Base-by-base conservation (phyloP, 2,113 vertebrate species). In the Riparia riparia region DNA sequence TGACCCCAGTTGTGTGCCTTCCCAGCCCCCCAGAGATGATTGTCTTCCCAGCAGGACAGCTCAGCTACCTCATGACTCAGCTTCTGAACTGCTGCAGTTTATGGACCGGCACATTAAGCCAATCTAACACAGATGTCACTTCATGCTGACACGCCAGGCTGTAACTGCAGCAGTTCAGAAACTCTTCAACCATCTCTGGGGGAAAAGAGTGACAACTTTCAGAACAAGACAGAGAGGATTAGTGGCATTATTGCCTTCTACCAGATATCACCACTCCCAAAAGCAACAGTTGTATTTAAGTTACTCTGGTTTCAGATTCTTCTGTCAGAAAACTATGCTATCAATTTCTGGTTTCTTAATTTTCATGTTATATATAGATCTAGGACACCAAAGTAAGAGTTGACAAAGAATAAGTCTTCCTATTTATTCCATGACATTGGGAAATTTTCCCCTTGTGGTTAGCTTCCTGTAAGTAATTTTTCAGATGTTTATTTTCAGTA, bases 41-140 rank as follows among this genome's bases (percentile, higher is more conserved):
- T 85, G 65, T 51, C 64, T 72, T 82, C 92, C 79, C 71, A 86
- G 79, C 71, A 88, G 76, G 64, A 93, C 82, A 90, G 82, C 90
- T 95, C 92, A 95, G 65, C 94, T 73, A 51, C 63, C 58, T 70
- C 39, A 2, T 92, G 92, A 95, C 92, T 96, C 90, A 92, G 83
- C 60, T 68, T 34, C 78, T 74, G 86, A 81, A 44, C 39, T 87
- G 56, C 81, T 63, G 93, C 82, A 80, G 50, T 83, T 86, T 70
- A 81, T 7, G 3, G 76, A 73, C 32, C 54, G 12, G 90, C n/a
- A 11, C 34, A 24, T 47, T 66, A 39, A 63, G 72, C 73, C 89
- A 93, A 94, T 83, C 76, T 47, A 80, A 70, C 41, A 42, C 3
- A 51, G 86, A 66, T 73, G 60, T 47, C 50, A 58, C 71, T 90